These are phyloP conservation scores for Penaeus japonicus DNA, from an alignment of 1,140 invertebrate species.

Conservation along the genomic window DNA sequence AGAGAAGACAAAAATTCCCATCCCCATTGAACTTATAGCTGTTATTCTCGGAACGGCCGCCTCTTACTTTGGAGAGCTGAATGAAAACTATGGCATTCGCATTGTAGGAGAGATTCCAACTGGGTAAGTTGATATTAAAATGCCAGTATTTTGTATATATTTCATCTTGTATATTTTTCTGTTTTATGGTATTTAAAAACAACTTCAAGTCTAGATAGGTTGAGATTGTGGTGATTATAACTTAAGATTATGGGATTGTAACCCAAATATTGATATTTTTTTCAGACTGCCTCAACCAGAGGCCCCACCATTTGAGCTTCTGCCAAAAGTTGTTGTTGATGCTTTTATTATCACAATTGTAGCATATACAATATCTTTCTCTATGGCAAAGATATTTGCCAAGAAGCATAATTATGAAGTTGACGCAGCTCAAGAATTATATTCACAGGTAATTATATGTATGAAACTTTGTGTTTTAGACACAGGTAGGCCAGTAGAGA, in stretches of 20 bases:
- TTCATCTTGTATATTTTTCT: not conserved
- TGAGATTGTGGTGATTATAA: no score
- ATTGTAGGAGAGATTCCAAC: slow-evolving; percentile 81
- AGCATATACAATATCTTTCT: slow-evolving; percentile 89
- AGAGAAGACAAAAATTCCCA: slow-evolving; percentile 76
- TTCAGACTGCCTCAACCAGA: slow-evolving; percentile 45
- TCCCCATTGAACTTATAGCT: slow-evolving; percentile 86
- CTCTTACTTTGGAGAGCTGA: slow-evolving; percentile 72
- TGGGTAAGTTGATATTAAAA: slow-evolving; percentile 69
- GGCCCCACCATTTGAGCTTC: slow-evolving; percentile 38
- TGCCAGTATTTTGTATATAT: not conserved
- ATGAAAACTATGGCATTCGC: slow-evolving; percentile 70
- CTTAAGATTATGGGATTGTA: no score
- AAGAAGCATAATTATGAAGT: slow-evolving; percentile 87
- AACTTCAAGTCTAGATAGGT: not conserved
- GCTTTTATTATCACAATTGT: slow-evolving; percentile 85
- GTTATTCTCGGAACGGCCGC: slow-evolving; percentile 80
- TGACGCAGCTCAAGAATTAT: slow-evolving; percentile 86
- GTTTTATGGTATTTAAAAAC: not conserved
- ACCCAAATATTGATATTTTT: not conserved
- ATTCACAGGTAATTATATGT: slow-evolving; percentile 69
- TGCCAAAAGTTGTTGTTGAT: slow-evolving; percentile 71
- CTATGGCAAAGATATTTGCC: slow-evolving; percentile 92
- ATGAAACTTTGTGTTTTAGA: not conserved
- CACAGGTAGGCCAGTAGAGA: no score